Percentiles rank a stretch among this genome's conserved stretches.
phyloP scores from a whole-genome alignment of 2,113 vertebrate genomes.

The Protobothrops flavoviridis region DNA sequence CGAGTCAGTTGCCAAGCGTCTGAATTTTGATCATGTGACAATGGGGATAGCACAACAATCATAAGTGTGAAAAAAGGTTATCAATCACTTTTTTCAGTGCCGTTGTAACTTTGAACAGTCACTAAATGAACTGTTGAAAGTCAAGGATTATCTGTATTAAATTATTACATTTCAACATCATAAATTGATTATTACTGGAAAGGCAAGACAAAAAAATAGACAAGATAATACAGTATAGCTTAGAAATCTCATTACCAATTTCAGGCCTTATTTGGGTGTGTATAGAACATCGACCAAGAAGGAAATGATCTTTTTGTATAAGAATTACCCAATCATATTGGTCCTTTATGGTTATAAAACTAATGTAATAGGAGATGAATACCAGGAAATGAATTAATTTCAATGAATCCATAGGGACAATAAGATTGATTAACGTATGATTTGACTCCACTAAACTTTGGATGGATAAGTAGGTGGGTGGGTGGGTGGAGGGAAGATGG shows the following conservation, averaged over 20 bases:
- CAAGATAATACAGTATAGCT: accelerated
- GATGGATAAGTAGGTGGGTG: neutral
- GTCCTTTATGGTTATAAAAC: neutral
- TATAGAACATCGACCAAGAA: neutral
- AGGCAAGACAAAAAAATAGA: neutral
- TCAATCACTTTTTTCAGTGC: no score
- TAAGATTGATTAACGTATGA: neutral
- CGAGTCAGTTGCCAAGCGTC: no score
- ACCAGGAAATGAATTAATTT: neutral
- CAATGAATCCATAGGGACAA: neutral
- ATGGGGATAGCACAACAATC: no score
- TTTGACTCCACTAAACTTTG: no score
- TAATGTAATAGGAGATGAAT: neutral
- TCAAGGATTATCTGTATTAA: neutral
- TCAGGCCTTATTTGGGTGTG: neutral
- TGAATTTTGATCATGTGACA: no score
- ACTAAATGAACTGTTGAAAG: no score
- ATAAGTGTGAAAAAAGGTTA: no score
- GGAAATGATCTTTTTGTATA: neutral
- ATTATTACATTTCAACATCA: neutral
- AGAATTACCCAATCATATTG: neutral
- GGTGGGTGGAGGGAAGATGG: no score
- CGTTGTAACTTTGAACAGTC: no score
- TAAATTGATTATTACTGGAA: neutral
- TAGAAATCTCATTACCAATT: neutral